These are phyloP conservation scores for Heteromormyrus szaboi DNA, from an alignment of 2,797 vertebrate genomes.

Conservation along the genomic window DNA sequence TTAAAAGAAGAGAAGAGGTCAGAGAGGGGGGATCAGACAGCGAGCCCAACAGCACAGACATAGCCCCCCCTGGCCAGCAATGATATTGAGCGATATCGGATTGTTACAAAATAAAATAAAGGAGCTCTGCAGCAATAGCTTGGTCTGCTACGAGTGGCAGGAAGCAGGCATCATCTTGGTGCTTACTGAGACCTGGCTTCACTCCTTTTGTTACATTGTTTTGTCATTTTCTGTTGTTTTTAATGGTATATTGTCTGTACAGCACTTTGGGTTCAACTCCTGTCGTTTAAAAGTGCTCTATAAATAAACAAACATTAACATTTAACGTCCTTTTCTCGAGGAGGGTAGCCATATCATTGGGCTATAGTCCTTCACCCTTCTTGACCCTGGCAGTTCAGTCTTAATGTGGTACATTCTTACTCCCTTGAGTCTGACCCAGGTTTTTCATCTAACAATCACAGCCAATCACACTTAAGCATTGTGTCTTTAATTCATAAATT, in stretches of 20 bases:
- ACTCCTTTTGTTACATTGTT: neutral
- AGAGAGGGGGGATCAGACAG: neutral
- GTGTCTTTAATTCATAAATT: neutral
- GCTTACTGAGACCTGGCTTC: neutral
- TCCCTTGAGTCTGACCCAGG: neutral
- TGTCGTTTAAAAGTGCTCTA: neutral
- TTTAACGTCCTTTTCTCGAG: neutral
- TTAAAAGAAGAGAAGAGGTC: neutral
- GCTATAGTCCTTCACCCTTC: neutral
- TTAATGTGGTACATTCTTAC: neutral
- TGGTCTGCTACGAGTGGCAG: neutral
- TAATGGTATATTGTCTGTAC: neutral
- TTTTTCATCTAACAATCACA: neutral
- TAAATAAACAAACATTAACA: neutral
- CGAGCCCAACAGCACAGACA: neutral
- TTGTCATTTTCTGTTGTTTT: neutral
- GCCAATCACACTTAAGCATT: neutral
- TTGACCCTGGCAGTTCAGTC: neutral
- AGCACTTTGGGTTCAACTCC: neutral
- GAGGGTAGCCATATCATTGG: neutral
- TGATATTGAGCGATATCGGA: neutral
- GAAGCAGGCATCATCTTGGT: neutral
- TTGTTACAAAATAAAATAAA: neutral
- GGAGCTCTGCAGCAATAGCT: neutral
- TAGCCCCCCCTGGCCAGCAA: neutral